Conservation (phyloP, 2,113 vertebrate species). For the Scophthalmus maximus region DNA sequence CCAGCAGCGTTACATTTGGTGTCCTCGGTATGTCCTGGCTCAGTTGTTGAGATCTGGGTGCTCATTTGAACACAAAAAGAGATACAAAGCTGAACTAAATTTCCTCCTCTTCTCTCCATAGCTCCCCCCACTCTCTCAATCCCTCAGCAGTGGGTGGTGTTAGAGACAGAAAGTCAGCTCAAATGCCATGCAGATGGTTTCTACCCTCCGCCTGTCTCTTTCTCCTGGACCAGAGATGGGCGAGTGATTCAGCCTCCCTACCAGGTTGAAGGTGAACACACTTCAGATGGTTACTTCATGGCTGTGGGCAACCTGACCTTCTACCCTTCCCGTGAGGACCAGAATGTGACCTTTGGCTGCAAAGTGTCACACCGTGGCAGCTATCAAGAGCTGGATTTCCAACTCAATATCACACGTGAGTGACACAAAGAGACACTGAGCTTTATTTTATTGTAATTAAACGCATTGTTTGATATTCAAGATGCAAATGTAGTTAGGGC, state of each 20-base stretch:
- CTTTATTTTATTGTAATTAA: too few relatives aligned
- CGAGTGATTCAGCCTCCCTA: conserved; percentile 43
- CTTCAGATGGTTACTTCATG: conserved; percentile 65
- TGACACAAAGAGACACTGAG: conserved; percentile 4
- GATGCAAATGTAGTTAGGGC: too few relatives aligned
- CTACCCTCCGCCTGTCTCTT: conserved; percentile 77
- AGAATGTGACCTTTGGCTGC: conserved; percentile 78
- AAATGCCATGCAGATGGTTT: conserved; percentile 75
- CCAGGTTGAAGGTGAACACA: conserved; percentile 50
- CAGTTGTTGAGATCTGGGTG: background rate
- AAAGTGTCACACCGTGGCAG: conserved; percentile 71
- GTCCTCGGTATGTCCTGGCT: conserved; percentile 70
- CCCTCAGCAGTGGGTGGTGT: conserved; percentile 66
- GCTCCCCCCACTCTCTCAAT: conserved; percentile 71
- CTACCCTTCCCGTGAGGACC: conserved; percentile 71
- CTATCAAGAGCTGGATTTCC: conserved; percentile 63
- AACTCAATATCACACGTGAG: conserved; percentile 78
- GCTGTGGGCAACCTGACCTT: conserved; percentile 73
- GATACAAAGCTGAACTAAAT: background rate
- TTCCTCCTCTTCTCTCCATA: background rate
- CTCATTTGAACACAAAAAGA: background rate
- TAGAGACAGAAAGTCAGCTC: conserved; percentile 66
- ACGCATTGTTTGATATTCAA: too few relatives aligned
- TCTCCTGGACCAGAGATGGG: conserved; percentile 79
- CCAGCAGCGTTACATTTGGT: conserved; percentile 66